Percentiles rank a stretch among this genome's conserved stretches.
phyloP scores from a whole-genome alignment of 2,113 vertebrate genomes.

The Columba livia region DNA sequence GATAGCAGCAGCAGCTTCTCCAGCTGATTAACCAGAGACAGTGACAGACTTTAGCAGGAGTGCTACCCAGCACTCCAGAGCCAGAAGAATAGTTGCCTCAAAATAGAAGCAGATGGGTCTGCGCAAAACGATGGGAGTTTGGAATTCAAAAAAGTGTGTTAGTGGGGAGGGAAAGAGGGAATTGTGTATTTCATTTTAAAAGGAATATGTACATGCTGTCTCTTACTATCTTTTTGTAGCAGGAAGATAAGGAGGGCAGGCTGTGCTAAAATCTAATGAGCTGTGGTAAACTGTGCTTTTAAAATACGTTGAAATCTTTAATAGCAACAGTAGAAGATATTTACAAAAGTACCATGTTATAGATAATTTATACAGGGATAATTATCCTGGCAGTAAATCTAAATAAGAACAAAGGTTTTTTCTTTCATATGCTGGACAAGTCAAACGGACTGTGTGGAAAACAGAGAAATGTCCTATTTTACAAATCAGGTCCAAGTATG shows the following conservation, averaged over 20 bases:
- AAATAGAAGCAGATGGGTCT: constrained; percentile 70
- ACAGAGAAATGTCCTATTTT: background rate
- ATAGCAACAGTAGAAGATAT: background rate
- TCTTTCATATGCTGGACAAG: background rate
- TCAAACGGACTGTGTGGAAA: background rate
- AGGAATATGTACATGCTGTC: background rate
- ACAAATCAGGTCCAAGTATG: background rate
- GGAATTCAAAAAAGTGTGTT: constrained; percentile 40
- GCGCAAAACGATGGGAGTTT: constrained; percentile 20
- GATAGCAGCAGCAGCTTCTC: constrained; percentile 68
- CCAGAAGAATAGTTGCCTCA: constrained; percentile 65
- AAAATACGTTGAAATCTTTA: background rate
- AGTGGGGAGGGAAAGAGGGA: constrained; percentile 30
- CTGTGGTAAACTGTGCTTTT: background rate
- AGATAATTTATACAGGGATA: background rate
- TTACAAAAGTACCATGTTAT: background rate
- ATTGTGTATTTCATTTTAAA: constrained; percentile 39
- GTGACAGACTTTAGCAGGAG: constrained; percentile 67
- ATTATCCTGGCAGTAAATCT: background rate
- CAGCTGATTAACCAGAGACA: constrained; percentile 72
- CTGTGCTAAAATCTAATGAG: background rate
- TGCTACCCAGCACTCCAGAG: constrained; percentile 61
- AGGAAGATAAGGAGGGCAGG: constrained; percentile 44
- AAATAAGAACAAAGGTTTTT: background rate
- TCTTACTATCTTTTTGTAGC: constrained; percentile 32